Base-by-base conservation (phyloP, 2,888 invertebrate genomes). In the Cecidostiba fungosa region DNA sequence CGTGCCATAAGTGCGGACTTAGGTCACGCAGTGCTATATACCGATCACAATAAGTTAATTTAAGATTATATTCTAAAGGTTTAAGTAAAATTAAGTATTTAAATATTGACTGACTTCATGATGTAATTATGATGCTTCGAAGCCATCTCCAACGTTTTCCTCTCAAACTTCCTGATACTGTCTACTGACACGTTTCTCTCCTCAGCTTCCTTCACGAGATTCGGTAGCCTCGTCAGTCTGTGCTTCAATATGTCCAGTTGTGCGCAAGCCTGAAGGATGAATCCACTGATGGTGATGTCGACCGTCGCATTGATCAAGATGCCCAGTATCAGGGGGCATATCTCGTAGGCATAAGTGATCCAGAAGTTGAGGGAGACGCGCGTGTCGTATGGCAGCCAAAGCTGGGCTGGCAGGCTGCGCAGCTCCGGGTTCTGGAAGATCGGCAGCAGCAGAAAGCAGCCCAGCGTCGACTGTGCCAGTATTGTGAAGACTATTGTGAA, bases 271-370 rank as follows among this genome's bases (percentile, higher is more conserved):
- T 76, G 74, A 8, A 74, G 4, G 14, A 76, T 43, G 10, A 82
- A 82, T 0, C 74, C 76, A 8, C 29, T 66, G 66, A 82, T 23
- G 66, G 76, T 6, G 32, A 32, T n/a, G 36, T 82, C 80, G 10
- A 26, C 59, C 1, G 80, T 73, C 5, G 36, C 54, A 26, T 80
- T 80, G 16, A 72, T 5, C 8, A 73, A 6, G 16, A 59, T 5
- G 23, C 36, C 36, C 0, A 59, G 1, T 23, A 73, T 8, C 50
- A 72, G 6, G 0, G 36, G 47, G 0, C 6, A 3, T 8, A 43
- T 1, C 23, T 59, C n/a, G 10, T 16, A 3, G 50, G 3, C 4
- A 3, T 39, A 73, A 5, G 59, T 72, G 5, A 72, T 12, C 80
- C 80, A 80, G 43, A 23, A 80, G 10, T 50, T 76, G 3, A 32